These are phyloP conservation scores for Turnix velox DNA, from an alignment of 2,113 vertebrate genomes.

Conservation along the genomic window DNA sequence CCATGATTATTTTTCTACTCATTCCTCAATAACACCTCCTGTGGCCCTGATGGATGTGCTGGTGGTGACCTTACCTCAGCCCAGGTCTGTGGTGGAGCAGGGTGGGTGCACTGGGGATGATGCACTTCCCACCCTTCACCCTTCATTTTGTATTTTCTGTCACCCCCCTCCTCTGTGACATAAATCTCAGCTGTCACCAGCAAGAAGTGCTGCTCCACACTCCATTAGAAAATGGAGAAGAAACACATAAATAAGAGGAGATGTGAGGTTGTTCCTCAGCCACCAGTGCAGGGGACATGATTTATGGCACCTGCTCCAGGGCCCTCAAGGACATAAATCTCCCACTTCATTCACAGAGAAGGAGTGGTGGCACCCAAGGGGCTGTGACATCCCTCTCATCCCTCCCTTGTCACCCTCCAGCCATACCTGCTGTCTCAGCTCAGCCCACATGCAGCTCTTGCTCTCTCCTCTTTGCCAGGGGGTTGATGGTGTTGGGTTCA, in stretches of 20 bases:
- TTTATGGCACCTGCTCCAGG: not conserved
- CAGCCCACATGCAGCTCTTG: not conserved
- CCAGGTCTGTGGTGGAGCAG: not conserved
- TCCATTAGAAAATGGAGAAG: not conserved
- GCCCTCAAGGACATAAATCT: not conserved
- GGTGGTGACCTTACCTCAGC: not conserved
- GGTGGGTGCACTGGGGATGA: not conserved
- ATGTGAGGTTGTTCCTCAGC: not conserved
- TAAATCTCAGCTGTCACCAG: not conserved
- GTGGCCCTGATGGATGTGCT: not conserved
- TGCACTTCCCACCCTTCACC: not conserved
- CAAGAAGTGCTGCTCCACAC: not conserved
- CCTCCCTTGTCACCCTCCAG: fast-evolving
- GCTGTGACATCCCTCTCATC: fast-evolving
- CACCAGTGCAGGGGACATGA: not conserved
- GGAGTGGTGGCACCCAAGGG: fast-evolving
- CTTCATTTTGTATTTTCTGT: not conserved
- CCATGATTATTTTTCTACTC: fast-evolving
- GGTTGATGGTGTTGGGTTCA: not conserved
- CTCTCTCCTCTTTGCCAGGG: not conserved
- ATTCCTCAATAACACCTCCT: fast-evolving
- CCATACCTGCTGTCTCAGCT: fast-evolving
- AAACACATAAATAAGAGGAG: not conserved
- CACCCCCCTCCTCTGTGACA: no score
- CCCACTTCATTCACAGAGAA: not conserved